Percentiles rank a stretch among this genome's conserved stretches.
Evolutionary conservation across 1,140 invertebrate species (phyloP).

Genomic region (Drosophila rhopaloa): DNA sequence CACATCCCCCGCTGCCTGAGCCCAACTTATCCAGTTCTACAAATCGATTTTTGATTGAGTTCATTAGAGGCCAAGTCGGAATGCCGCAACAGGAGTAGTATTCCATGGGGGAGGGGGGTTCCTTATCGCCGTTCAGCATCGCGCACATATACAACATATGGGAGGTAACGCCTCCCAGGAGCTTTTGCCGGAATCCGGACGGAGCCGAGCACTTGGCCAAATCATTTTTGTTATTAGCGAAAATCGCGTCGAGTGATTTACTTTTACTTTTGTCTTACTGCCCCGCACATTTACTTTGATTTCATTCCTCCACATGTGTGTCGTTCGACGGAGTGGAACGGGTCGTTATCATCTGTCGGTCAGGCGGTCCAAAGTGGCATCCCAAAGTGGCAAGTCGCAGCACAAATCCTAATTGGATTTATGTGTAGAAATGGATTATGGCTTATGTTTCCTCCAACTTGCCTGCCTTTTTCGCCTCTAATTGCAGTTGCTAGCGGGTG

Average conservation of each 20-base stretch:
- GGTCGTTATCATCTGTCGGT: constrained; percentile 51
- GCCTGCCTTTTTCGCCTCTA: constrained; percentile 48
- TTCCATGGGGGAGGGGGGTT: constrained; percentile 3
- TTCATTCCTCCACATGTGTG: constrained; percentile 24
- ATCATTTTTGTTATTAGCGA: constrained; percentile 82
- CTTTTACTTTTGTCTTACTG: constrained; percentile 77
- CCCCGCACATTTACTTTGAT: constrained; percentile 60
- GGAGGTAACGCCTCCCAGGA: constrained; percentile 71
- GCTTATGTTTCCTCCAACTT: constrained; percentile 67
- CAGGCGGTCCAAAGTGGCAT: constrained; percentile 48
- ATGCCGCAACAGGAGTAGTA: constrained; percentile 27
- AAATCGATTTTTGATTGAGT: constrained; percentile 85
- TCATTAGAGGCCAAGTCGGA: constrained; percentile 70
- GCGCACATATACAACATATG: constrained; percentile 24
- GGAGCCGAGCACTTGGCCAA: constrained; percentile 54
- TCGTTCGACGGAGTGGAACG: not conserved
- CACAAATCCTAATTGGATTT: constrained; percentile 82
- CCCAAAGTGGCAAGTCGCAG: constrained; percentile 54
- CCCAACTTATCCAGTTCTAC: constrained; percentile 51
- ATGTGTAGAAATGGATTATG: constrained; percentile 79
- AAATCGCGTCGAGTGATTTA: constrained; percentile 81
- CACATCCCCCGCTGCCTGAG: not conserved
- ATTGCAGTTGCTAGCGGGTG: constrained; percentile 54
- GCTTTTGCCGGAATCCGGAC: constrained; percentile 24
- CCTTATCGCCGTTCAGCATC: constrained; percentile 56